Conservation (phyloP, 2,797 vertebrate genomes). For the Scyliorhinus canicula region DNA sequence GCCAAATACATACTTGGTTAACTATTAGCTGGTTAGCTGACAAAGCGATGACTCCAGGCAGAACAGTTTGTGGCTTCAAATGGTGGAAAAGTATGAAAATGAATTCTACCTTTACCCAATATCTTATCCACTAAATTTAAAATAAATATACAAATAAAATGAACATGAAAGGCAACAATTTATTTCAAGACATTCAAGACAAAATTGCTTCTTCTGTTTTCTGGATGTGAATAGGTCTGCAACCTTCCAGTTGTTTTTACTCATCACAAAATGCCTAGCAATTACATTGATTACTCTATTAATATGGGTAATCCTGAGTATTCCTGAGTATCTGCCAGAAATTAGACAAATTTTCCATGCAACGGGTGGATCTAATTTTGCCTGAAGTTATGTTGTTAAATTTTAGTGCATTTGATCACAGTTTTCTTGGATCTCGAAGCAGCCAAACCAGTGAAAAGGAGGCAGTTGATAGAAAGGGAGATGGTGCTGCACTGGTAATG, state of each 20-base stretch:
- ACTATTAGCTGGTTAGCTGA: neutral
- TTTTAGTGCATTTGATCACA: neutral
- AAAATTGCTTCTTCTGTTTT: neutral
- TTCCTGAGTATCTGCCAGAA: neutral
- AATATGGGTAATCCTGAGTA: neutral
- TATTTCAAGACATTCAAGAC: neutral
- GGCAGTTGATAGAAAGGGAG: no score
- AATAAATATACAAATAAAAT: neutral
- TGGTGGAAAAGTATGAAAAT: neutral
- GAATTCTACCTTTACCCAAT: neutral
- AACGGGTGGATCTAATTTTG: neutral
- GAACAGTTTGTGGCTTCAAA: neutral
- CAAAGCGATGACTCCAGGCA: neutral
- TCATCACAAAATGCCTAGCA: neutral
- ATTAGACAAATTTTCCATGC: neutral
- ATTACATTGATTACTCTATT: no score
- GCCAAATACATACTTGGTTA: neutral
- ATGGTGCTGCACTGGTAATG: no score
- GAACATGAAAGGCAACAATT: neutral
- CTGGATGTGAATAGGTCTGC: neutral
- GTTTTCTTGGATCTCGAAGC: neutral
- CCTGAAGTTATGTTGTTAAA: neutral
- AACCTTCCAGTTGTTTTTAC: neutral
- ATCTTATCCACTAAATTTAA: neutral
- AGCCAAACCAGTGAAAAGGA: neutral